Conservation (phyloP, 23 tunicate genomes). For the Trididemnum clinides region DNA sequence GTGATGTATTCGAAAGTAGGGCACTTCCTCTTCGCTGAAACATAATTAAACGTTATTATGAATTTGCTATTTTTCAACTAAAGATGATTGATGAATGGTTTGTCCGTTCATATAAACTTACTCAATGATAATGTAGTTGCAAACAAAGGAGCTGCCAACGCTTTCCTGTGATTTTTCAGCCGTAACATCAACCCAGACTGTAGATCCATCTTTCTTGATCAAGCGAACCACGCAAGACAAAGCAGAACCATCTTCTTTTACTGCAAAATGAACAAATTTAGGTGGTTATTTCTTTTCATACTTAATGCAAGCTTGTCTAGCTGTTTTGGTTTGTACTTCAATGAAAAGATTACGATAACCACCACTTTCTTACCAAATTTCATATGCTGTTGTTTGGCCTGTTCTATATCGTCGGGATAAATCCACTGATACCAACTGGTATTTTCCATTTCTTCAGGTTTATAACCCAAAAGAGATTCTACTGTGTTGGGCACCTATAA, state of each 20-base stretch:
- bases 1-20: slow-evolving; percentile 93
- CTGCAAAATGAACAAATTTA: no score
- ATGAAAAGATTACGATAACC: no score
- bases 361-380: slow-evolving; percentile 82
- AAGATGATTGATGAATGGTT: no score
- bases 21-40: slow-evolving; percentile 91
- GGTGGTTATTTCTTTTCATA: no score
- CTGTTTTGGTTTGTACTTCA: no score
- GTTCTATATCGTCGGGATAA: slow-evolving; percentile 83
- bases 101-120: slow-evolving; percentile 20
- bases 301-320: no score
- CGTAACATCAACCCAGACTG: slow-evolving; percentile 84
- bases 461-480: slow-evolving; percentile 77
- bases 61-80: no score
- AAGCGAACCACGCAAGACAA: slow-evolving; percentile 89
- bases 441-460: slow-evolving; percentile 87
- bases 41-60: neutral
- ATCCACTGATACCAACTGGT: slow-evolving; percentile 96
- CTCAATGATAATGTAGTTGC: slow-evolving; percentile 92
- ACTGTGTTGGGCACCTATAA: slow-evolving; percentile 81
- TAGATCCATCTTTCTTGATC: slow-evolving; percentile 83
- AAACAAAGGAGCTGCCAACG: slow-evolving; percentile 73
- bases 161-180: slow-evolving; percentile 94
- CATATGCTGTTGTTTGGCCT: slow-evolving; percentile 88
- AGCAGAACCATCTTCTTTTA: slow-evolving; percentile 95